These are phyloP conservation scores for Belonocnema kinseyi DNA, from an alignment of 1,140 invertebrate species.

Conservation along the genomic window DNA sequence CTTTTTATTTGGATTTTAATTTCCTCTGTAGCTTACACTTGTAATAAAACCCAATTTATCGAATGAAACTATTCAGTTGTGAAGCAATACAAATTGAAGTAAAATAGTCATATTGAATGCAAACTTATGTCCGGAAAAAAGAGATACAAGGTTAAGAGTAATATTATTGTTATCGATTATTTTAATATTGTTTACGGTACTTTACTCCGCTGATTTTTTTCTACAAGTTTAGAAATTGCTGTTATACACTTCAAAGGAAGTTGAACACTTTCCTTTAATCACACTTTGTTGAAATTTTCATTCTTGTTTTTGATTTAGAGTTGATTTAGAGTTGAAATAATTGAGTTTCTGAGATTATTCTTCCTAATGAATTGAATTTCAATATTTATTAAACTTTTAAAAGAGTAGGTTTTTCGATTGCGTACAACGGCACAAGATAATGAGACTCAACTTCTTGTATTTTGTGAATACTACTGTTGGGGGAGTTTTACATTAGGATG, in stretches of 20 bases:
- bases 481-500: neutral
- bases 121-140: neutral
- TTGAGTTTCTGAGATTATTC: no score
- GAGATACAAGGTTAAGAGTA: neutral
- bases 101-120: no score
- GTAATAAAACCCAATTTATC: neutral
- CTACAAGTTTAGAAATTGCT: slow-evolving; percentile 9
- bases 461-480: slow-evolving; percentile 18
- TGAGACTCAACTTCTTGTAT: neutral
- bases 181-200: slow-evolving; percentile 20
- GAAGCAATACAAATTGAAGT: neutral
- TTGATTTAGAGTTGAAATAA: no score
- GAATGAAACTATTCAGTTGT: neutral
- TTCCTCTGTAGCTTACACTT: slow-evolving; percentile 22
- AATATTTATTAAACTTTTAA: neutral
- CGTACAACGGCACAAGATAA: neutral
- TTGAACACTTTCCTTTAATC: neutral
- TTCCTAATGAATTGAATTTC: neutral
- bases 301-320: neutral
- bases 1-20: slow-evolving; percentile 3
- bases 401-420: no score
- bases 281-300: neutral
- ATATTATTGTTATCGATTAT: slow-evolving; percentile 20
- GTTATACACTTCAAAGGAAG: neutral
- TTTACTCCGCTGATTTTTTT: slow-evolving; percentile 12